These are phyloP conservation scores for Perognathus longimembris DNA, from an alignment of 2,113 vertebrate genomes.

Conservation along the genomic window DNA sequence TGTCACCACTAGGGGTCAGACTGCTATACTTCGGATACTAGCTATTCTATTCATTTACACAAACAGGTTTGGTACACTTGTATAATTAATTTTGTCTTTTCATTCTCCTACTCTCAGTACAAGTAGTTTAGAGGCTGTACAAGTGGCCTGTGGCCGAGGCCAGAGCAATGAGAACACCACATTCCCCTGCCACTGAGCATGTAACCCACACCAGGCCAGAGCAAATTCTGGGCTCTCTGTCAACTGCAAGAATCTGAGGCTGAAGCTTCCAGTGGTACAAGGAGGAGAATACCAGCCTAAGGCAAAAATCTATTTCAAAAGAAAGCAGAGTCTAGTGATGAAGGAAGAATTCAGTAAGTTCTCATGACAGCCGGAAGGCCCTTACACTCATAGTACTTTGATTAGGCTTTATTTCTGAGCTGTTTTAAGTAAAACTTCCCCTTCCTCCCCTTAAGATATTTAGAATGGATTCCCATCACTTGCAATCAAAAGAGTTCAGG, in stretches of 20 bases:
- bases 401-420: not conserved
- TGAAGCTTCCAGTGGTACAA: not conserved
- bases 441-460: not conserved
- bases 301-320: not conserved
- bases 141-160: not conserved
- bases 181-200: not conserved
- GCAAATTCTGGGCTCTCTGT: not conserved
- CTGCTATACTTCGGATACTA: not conserved
- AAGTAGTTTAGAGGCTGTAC: not conserved
- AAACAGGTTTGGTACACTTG: not conserved
- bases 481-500: not conserved
- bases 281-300: not conserved
- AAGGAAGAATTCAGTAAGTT: not conserved
- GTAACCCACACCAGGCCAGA: not conserved
- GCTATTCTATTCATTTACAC: not conserved
- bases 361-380: not conserved
- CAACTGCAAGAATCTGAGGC: not conserved
- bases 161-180: not conserved
- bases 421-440: not conserved
- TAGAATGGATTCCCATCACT: not conserved
- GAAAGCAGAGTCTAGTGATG: not conserved
- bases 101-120: not conserved
- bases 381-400: not conserved
- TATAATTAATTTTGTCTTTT: slow-evolving; percentile 32
- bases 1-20: slow-evolving; percentile 77